Base-by-base conservation (phyloP, 1,140 invertebrate genomes). In the Oedothorax gibbosus region DNA sequence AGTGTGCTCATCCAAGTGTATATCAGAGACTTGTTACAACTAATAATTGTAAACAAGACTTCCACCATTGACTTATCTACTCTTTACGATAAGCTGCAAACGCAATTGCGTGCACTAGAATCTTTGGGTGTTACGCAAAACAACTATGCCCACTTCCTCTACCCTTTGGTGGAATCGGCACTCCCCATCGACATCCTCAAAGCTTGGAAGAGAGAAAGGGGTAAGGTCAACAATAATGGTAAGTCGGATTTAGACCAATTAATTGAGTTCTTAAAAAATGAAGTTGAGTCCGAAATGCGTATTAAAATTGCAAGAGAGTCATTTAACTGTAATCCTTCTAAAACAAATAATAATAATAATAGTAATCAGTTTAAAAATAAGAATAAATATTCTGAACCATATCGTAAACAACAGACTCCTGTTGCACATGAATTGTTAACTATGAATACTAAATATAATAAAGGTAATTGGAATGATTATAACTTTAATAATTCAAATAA, bases 1-100 rank as follows among this genome's bases (percentile, higher is more conserved):
- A 68, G 64, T 35, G 12, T 57, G 11, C 62, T 56, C 8, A 68
- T 68, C 15, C 64, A 79, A 79, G 53, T 57, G 3, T 79, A 56
- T 35, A 64, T 68, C 8, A n/a, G 62, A 2, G 65, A 79, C 14
- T 56, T 79, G 10, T 14, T 79, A n/a, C n/a, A 79, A 51, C 12
- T 79, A 15, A 20, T 68, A 5, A 53, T 69, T 21, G 21, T 14
- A 0, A 14, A 79, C 15, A 66, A 21, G 0, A 49, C 8, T 14
- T 62, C 73, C 6, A 18, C 20, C 0, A 49, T 75, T 18, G 53
- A 75, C 4, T 60, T 75, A 4, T 14, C 4, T 0, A 57, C 72
- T 35, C 14, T 79, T 3, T 79, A 79, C 4, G 50, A 68, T 79
- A 66, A 79, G 20, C 7, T 79, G 7, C 64, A 79, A 66, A 79